Percentiles rank a stretch among this genome's conserved stretches.
phyloP scores from a whole-genome alignment of 2,888 invertebrate species.

The Callimorpha dominula region DNA sequence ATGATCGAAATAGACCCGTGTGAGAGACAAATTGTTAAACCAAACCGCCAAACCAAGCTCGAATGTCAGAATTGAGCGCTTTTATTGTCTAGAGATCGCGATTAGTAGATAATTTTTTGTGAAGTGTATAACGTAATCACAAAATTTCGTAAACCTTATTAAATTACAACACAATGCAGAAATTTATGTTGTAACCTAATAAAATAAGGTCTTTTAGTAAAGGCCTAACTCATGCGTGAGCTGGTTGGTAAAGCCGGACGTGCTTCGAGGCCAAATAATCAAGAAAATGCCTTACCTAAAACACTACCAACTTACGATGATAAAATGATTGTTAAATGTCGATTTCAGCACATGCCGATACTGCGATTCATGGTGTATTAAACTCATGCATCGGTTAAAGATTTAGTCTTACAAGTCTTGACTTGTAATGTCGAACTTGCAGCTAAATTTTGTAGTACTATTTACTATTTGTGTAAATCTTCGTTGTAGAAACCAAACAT shows the following conservation, averaged over 20 bases:
- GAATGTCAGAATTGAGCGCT: background rate
- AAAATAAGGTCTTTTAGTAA: slow-evolving; percentile 1
- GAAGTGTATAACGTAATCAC: background rate
- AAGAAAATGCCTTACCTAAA: background rate
- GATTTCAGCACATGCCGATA: background rate
- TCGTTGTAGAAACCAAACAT: background rate
- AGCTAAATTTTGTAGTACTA: background rate
- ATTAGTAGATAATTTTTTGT: background rate
- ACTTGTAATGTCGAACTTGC: no score
- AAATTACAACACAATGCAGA: background rate
- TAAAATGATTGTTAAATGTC: background rate
- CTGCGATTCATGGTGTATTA: background rate
- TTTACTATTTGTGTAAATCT: background rate
- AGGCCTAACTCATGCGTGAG: slow-evolving; percentile 4
- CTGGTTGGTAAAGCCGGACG: background rate
- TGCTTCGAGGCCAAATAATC: background rate
- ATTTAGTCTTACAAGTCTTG: no score
- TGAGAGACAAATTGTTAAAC: background rate
- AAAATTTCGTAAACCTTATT: slow-evolving; percentile 4
- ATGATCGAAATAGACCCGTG: background rate
- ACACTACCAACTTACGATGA: background rate
- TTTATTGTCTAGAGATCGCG: background rate
- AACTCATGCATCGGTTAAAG: no score
- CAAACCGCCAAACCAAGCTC: background rate
- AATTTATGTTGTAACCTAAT: slow-evolving; percentile 1